phyloP scores from a whole-genome alignment of 2,888 invertebrate species.

The Caenorhabditis doughertyi region DNA sequence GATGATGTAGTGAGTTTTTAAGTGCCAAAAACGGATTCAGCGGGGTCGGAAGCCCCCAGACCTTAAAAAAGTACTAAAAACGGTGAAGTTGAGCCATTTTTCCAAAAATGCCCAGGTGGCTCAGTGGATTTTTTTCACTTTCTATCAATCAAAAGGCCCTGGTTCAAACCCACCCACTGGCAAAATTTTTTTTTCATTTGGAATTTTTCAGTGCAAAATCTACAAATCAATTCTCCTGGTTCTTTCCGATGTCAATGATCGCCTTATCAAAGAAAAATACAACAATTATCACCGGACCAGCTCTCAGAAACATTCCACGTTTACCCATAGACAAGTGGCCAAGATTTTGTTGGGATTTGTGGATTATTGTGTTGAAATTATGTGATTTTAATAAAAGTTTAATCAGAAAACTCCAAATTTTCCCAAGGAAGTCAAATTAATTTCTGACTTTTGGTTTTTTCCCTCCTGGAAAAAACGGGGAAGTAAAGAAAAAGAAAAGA shows the following conservation, averaged over 20 bases:
- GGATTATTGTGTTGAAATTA: constrained; percentile 15
- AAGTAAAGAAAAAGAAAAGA: too few species aligned
- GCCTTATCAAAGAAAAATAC: constrained; percentile 7
- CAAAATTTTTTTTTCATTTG: constrained; percentile 10
- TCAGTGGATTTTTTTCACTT: neutral
- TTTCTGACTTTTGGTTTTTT: too few species aligned
- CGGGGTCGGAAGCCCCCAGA: neutral
- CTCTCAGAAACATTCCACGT: constrained; percentile 1
- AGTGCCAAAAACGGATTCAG: neutral
- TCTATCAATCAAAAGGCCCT: neutral
- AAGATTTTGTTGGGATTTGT: constrained; percentile 3
- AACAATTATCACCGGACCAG: constrained; percentile 14
- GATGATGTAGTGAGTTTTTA: constrained; percentile 2
- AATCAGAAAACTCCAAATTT: too few species aligned
- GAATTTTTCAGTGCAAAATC: constrained; percentile 17
- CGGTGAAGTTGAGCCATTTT: too few species aligned
- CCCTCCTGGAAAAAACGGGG: too few species aligned
- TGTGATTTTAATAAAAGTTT: constrained; percentile 11
- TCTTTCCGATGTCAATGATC: constrained; percentile 6
- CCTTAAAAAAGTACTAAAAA: too few species aligned
- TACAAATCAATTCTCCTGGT: constrained; percentile 1
- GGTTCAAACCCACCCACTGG: neutral
- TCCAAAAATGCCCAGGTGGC: neutral
- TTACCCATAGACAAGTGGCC: neutral
- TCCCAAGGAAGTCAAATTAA: too few species aligned